phyloP scores from a whole-genome alignment of 2,888 invertebrate species.

The Rotaria macrura region DNA sequence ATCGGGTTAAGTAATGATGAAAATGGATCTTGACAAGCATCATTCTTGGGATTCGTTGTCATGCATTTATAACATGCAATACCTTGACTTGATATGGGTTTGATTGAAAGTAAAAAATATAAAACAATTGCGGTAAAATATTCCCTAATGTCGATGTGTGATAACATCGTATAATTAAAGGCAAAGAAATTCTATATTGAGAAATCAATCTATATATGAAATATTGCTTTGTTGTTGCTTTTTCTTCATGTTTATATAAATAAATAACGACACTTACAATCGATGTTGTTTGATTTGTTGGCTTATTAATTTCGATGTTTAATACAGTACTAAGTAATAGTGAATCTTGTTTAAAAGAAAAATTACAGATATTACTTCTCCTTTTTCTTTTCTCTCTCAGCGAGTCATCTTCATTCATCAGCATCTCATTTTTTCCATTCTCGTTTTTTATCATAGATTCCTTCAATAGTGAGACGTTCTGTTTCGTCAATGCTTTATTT shows the following conservation, averaged over 20 bases:
- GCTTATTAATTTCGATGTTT: neutral
- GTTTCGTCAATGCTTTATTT: neutral
- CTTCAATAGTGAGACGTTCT: neutral
- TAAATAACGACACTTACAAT: neutral
- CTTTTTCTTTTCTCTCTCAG: neutral
- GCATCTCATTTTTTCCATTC: neutral
- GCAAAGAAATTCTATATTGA: neutral
- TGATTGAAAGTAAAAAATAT: neutral
- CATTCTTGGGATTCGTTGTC: neutral
- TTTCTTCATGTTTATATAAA: neutral
- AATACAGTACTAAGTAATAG: neutral
- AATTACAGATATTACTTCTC: neutral
- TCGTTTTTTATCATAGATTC: neutral
- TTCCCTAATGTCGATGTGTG: neutral
- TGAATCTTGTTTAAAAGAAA: neutral
- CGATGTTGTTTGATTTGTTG: neutral
- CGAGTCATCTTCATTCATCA: neutral
- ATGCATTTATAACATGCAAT: neutral
- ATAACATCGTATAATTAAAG: neutral
- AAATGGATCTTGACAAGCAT: conserved; percentile 1
- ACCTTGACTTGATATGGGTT: neutral
- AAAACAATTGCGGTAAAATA: neutral
- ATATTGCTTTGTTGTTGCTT: neutral
- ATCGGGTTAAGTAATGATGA: neutral
- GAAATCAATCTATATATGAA: neutral